Percentiles rank a stretch among this genome's conserved stretches.
Evolutionary conservation across 2,113 vertebrate species (phyloP).

Genomic region (Coturnix japonica): DNA sequence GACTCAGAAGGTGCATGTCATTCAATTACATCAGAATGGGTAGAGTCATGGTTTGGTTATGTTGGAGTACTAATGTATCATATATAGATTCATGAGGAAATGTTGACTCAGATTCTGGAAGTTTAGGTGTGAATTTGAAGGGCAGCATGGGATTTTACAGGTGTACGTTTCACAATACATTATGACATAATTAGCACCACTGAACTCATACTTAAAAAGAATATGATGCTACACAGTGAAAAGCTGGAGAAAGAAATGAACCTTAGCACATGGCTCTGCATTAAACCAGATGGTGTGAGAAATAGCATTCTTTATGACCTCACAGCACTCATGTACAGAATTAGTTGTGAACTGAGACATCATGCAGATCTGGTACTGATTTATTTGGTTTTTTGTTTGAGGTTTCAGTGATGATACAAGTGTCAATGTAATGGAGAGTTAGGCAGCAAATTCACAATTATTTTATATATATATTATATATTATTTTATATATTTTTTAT

Average conservation of each 20-base stretch:
- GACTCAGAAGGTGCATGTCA: background rate
- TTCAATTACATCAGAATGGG: background rate
- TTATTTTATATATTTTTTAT: too few species aligned
- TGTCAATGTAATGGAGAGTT: background rate
- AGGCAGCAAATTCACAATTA: background rate
- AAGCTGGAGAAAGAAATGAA: background rate
- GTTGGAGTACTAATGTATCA: background rate
- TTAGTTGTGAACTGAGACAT: background rate
- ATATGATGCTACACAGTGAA: background rate
- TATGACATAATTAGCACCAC: rapidly evolving
- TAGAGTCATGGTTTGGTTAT: background rate
- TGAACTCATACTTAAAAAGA: background rate
- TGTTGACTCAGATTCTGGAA: background rate
- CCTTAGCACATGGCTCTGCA: background rate
- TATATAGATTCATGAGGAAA: background rate
- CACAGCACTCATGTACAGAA: background rate
- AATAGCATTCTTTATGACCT: conserved; percentile 18
- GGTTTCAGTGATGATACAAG: background rate
- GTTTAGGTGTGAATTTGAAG: background rate
- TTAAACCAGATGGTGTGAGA: conserved; percentile 28
- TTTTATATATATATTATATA: background rate
- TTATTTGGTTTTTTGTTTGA: background rate
- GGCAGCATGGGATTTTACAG: background rate
- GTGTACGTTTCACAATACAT: background rate
- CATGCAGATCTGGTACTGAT: background rate